Percentiles rank a stretch among this genome's conserved stretches.
Evolutionary conservation across 2,797 vertebrate species (phyloP).

Genomic region (Pangasius mekongensis): DNA sequence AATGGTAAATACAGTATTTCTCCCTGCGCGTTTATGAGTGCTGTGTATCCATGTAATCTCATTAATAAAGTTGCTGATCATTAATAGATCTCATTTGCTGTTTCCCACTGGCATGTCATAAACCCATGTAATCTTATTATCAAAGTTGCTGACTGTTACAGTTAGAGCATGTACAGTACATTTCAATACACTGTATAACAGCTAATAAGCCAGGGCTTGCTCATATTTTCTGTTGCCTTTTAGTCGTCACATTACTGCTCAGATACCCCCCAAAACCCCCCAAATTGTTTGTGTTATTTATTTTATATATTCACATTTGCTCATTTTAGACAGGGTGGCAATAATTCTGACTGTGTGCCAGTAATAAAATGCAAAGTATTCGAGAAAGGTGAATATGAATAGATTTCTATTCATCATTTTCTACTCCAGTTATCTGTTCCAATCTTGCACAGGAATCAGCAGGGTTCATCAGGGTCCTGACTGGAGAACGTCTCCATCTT

Average conservation of each 20-base stretch:
- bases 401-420: neutral
- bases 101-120: conserved; percentile 10
- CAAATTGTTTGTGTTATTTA: neutral
- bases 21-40: neutral
- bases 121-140: conserved; percentile 31
- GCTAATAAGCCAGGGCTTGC: neutral
- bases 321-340: neutral
- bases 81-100: neutral
- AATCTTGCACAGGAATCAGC: conserved; percentile 29
- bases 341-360: neutral
- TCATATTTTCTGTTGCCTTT: neutral
- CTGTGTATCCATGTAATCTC: neutral
- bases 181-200: neutral
- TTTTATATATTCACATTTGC: neutral
- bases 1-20: neutral
- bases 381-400: neutral
- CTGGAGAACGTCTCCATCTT: conserved; percentile 39
- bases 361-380: neutral
- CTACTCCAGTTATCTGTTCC: neutral
- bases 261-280: neutral
- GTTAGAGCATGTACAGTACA: neutral
- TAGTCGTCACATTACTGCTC: neutral
- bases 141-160: neutral
- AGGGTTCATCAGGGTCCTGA: neutral
- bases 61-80: neutral